Conservation (phyloP, 92 coral and sea anemone species). For the Umimayanthus kanabou region DNA sequence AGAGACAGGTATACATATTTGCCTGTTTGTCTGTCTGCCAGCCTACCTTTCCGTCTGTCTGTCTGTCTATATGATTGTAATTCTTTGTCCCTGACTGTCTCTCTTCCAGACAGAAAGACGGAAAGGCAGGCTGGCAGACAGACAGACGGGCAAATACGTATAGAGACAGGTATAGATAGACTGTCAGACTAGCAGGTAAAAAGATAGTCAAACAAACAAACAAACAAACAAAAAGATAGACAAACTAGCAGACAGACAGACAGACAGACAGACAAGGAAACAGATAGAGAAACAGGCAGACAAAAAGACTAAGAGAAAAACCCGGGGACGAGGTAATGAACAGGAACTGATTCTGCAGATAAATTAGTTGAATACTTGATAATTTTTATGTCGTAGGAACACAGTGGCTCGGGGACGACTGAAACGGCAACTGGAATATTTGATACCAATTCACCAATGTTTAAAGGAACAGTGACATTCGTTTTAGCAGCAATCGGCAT, state of each 20-base stretch:
- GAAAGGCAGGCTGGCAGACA: not conserved
- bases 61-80: too few species aligned
- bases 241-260: not conserved
- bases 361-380: not conserved
- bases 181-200: not conserved
- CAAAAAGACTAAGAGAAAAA: not conserved
- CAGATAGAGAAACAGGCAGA: not conserved
- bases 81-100: too few species aligned
- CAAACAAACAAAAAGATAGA: not conserved
- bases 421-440: constrained; percentile 25
- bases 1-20: too few species aligned
- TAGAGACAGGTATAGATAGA: too few species aligned
- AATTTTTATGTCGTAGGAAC: constrained; percentile 22
- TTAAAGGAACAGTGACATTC: not conserved
- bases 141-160: not conserved
- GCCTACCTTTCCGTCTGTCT: too few species aligned
- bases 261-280: not conserved
- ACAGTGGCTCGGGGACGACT: not conserved
- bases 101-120: too few species aligned
- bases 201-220: not conserved
- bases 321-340: not conserved
- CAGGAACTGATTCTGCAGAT: not conserved
- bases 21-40: too few species aligned
- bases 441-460: constrained; percentile 9
- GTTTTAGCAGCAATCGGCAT: not conserved